These are phyloP conservation scores for Stigmatopora nigra DNA, from an alignment of 2,113 vertebrate genomes.

Conservation along the genomic window DNA sequence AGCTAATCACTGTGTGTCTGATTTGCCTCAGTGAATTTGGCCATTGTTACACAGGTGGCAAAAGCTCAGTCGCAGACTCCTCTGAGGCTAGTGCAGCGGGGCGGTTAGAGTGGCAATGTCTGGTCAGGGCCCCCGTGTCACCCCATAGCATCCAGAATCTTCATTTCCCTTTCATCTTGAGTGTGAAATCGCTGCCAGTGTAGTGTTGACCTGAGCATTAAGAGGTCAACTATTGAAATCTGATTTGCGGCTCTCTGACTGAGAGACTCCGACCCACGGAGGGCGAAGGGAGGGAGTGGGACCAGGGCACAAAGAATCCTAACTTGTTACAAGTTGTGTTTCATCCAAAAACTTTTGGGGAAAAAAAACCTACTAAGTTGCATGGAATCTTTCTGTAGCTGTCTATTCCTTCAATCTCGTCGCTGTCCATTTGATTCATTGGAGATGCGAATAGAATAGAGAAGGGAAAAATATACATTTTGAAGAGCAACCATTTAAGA, in stretches of 20 bases:
- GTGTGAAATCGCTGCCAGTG: constrained; percentile 77
- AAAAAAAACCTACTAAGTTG: constrained; percentile 1
- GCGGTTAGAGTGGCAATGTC: constrained; percentile 51
- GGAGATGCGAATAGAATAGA: neutral
- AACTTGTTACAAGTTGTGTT: constrained; percentile 15
- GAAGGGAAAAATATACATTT: neutral
- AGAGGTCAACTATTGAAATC: constrained; percentile 78
- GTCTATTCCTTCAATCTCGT: neutral
- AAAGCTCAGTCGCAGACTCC: constrained; percentile 30
- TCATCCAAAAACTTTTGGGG: neutral
- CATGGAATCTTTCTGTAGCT: neutral
- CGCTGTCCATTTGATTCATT: neutral
- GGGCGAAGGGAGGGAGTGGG: constrained; percentile 41
- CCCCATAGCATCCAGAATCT: constrained; percentile 62
- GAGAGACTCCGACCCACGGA: constrained; percentile 68
- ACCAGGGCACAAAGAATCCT: constrained; percentile 16
- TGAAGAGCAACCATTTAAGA: no score
- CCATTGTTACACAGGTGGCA: constrained; percentile 43
- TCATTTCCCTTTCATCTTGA: constrained; percentile 80
- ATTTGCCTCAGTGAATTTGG: constrained; percentile 25
- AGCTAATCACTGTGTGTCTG: constrained; percentile 4
- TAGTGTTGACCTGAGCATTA: constrained; percentile 72
- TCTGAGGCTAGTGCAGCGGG: constrained; percentile 56
- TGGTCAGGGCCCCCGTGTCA: constrained; percentile 64
- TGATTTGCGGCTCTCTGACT: constrained; percentile 70